A percentile compares a stretch with the other conserved stretches of the same genome.
Evolutionary conservation across 2,113 vertebrate genomes (phyloP).

Genomic region (Sinosuthora webbiana): DNA sequence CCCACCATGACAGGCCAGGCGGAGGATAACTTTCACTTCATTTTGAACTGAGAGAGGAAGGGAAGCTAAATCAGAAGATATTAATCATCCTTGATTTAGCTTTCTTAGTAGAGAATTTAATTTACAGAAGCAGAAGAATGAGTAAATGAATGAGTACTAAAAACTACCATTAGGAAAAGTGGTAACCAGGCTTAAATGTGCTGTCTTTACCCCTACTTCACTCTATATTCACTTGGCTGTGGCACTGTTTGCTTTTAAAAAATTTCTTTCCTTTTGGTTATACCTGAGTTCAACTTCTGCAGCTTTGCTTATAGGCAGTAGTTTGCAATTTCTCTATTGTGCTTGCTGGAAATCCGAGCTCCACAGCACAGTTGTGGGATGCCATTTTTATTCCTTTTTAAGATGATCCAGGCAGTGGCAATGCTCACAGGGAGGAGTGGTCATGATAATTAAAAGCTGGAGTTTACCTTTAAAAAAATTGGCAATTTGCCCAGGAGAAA

Average conservation of each 20-base stretch:
- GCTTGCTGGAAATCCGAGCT: not conserved
- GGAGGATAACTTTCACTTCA: constrained; percentile 31
- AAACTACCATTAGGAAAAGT: not conserved
- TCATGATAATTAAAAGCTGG: constrained; percentile 65
- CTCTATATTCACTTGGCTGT: not conserved
- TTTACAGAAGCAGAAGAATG: not conserved
- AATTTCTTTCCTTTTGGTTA: not conserved
- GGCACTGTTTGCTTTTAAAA: not conserved
- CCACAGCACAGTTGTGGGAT: not conserved
- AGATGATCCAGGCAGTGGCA: constrained; percentile 3
- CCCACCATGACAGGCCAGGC: constrained; percentile 15
- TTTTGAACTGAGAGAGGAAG: constrained; percentile 8
- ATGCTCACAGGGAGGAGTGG: constrained; percentile 12
- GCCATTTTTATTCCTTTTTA: constrained; percentile 47
- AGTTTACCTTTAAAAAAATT: constrained; percentile 43
- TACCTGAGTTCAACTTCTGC: not conserved
- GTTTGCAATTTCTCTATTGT: not conserved
- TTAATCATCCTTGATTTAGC: constrained; percentile 18
- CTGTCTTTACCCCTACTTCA: not conserved
- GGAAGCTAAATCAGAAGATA: constrained; percentile 28
- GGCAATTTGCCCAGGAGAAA: constrained; percentile 46
- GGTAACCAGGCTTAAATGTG: not conserved
- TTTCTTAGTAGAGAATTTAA: constrained; percentile 15
- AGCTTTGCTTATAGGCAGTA: not conserved
- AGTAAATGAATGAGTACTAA: not conserved